These are phyloP conservation scores for Poecile montanus DNA, from an alignment of 2,797 vertebrate species.

Conservation along the genomic window DNA sequence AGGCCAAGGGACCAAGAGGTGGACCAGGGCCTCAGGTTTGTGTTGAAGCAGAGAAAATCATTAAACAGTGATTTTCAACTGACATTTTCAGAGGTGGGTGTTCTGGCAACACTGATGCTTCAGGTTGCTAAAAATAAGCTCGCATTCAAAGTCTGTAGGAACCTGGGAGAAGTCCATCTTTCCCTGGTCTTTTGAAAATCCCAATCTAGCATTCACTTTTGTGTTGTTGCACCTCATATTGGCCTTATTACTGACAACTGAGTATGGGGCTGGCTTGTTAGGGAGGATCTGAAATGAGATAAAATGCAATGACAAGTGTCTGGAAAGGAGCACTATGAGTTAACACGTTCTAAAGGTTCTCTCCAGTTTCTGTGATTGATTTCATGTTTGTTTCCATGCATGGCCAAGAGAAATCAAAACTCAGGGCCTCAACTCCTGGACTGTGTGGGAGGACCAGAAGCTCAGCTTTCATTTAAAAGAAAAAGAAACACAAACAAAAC, in stretches of 20 bases:
- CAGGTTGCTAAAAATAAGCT: background rate
- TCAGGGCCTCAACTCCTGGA: background rate
- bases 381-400: background rate
- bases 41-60: background rate
- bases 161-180: background rate
- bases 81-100: background rate
- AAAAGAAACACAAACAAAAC: background rate
- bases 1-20: background rate
- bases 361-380: background rate
- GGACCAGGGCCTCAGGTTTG: background rate
- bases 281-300: background rate
- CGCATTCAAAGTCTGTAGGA: background rate
- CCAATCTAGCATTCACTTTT: background rate
- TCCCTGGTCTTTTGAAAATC: background rate
- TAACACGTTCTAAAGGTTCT: background rate
- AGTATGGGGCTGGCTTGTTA: background rate
- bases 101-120: background rate
- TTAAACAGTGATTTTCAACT: background rate
- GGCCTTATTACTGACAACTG: background rate
- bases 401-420: background rate
- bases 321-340: background rate
- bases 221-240: background rate
- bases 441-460: background rate
- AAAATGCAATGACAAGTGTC: background rate
- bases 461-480: constrained; percentile 6